A percentile compares a stretch with the other conserved stretches of the same genome.
Evolutionary conservation across 2,797 vertebrate species (phyloP).

Genomic region (Oophaga sylvatica): DNA sequence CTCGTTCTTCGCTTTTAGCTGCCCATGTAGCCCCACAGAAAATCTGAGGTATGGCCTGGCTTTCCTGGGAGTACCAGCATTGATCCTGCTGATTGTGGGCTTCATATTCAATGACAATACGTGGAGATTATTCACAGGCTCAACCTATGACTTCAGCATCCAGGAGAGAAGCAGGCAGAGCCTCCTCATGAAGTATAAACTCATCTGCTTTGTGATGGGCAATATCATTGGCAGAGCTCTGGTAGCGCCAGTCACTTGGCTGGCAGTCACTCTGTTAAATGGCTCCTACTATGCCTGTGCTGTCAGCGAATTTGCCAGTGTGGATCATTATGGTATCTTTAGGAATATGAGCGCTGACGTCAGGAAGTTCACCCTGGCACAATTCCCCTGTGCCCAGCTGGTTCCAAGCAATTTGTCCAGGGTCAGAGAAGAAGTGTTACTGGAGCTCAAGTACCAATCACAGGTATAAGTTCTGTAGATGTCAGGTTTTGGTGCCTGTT

Average conservation of each 20-base stretch:
- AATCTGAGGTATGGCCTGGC: slow-evolving; percentile 76
- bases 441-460: slow-evolving; percentile 76
- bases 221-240: slow-evolving; percentile 72
- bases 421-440: slow-evolving; percentile 71
- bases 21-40: slow-evolving; percentile 74
- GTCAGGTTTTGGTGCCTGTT: not conserved
- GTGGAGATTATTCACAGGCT: slow-evolving; percentile 71
- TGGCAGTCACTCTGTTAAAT: slow-evolving; percentile 73
- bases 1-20: slow-evolving; percentile 74
- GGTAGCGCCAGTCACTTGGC: slow-evolving; percentile 76
- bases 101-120: slow-evolving; percentile 73
- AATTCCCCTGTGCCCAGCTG: slow-evolving; percentile 69
- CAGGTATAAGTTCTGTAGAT: slow-evolving; percentile 70
- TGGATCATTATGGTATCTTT: slow-evolving; percentile 63
- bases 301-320: slow-evolving; percentile 69
- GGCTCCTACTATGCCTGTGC: slow-evolving; percentile 75
- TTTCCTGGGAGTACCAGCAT: slow-evolving; percentile 73
- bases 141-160: slow-evolving; percentile 63
- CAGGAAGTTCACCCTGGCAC: slow-evolving; percentile 65
- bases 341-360: slow-evolving; percentile 46
- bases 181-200: slow-evolving; percentile 66
- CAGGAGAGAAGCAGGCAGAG: not conserved
- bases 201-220: slow-evolving; percentile 71
- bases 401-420: slow-evolving; percentile 65
- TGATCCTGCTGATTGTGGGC: slow-evolving; percentile 74